Percentiles rank a stretch among this genome's conserved stretches.
Evolutionary conservation across 2,888 invertebrate genomes (phyloP).

Genomic region (Choreutis nemorana): DNA sequence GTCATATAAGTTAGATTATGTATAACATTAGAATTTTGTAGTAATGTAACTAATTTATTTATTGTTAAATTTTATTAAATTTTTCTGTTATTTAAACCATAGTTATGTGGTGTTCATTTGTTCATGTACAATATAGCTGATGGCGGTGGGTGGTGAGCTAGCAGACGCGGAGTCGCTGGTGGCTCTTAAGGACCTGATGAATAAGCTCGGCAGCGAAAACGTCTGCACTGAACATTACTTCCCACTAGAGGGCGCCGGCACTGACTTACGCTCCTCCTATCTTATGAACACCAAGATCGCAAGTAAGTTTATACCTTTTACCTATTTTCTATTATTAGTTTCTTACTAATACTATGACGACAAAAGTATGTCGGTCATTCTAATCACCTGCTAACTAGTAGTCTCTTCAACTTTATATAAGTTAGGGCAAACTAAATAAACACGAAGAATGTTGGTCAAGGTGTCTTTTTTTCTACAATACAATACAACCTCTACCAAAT

Average conservation of each 20-base stretch:
- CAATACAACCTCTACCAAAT: no score
- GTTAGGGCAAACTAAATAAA: no score
- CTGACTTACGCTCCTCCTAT: slow-evolving; percentile 91
- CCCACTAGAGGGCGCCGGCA: slow-evolving; percentile 80
- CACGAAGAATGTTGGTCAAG: no score
- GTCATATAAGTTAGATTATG: neutral
- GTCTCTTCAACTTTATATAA: no score
- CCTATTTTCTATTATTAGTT: no score
- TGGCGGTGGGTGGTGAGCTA: slow-evolving; percentile 89
- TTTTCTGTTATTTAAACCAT: neutral
- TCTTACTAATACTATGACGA: no score
- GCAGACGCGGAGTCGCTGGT: slow-evolving; percentile 92
- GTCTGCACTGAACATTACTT: slow-evolving; percentile 92
- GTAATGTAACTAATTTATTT: no score
- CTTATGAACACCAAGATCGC: slow-evolving; percentile 90
- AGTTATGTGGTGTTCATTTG: neutral
- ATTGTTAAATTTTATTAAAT: no score
- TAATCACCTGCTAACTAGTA: no score
- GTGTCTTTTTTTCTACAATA: no score
- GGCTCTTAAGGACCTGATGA: slow-evolving; percentile 91
- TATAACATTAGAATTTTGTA: no score
- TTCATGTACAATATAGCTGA: slow-evolving; percentile 51
- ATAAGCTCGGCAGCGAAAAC: slow-evolving; percentile 84
- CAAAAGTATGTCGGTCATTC: no score
- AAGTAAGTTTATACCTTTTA: slow-evolving; percentile 48